Conservation (phyloP, 1,140 invertebrate species). For the Drosophila cardini region DNA sequence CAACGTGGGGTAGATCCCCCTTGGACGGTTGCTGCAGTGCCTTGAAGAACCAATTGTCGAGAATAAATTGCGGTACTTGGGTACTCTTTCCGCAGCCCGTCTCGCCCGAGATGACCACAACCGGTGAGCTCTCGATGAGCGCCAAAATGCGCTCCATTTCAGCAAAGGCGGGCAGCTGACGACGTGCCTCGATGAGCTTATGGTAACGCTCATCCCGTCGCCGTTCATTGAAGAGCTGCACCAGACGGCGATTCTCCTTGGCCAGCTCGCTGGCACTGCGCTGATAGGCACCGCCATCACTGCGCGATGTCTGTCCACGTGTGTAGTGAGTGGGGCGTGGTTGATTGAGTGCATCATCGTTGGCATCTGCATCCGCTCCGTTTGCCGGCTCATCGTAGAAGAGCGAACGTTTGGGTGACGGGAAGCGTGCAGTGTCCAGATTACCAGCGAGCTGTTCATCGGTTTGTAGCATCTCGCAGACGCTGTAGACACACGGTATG, state of each 20-base stretch:
- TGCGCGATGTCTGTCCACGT: slow-evolving; percentile 85
- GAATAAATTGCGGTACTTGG: slow-evolving; percentile 95
- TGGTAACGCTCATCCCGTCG: slow-evolving; percentile 87
- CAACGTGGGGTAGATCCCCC: slow-evolving; percentile 66
- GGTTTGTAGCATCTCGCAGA: slow-evolving; percentile 89
- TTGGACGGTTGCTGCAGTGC: slow-evolving; percentile 44
- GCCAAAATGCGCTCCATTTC: slow-evolving; percentile 88
- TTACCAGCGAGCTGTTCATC: slow-evolving; percentile 88
- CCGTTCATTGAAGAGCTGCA: slow-evolving; percentile 87
- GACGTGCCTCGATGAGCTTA: slow-evolving; percentile 87
- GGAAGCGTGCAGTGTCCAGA: slow-evolving; percentile 87
- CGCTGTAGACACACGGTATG: slow-evolving; percentile 88
- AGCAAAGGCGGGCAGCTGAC: slow-evolving; percentile 89
- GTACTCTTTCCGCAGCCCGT: slow-evolving; percentile 96
- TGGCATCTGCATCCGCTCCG: slow-evolving; percentile 8
- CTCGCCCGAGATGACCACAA: slow-evolving; percentile 93
- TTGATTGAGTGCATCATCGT: not conserved
- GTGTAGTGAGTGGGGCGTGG: slow-evolving; percentile 87
- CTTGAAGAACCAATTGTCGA: slow-evolving; percentile 89
- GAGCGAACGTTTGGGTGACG: slow-evolving; percentile 82
- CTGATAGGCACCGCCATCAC: slow-evolving; percentile 85
- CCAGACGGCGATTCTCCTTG: slow-evolving; percentile 87
- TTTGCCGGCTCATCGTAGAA: slow-evolving; percentile 61
- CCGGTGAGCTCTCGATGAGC: slow-evolving; percentile 87
- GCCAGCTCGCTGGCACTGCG: slow-evolving; percentile 86